These are phyloP conservation scores for Arctocebus calabarensis DNA, from an alignment of 2,797 vertebrate species.

Conservation along the genomic window DNA sequence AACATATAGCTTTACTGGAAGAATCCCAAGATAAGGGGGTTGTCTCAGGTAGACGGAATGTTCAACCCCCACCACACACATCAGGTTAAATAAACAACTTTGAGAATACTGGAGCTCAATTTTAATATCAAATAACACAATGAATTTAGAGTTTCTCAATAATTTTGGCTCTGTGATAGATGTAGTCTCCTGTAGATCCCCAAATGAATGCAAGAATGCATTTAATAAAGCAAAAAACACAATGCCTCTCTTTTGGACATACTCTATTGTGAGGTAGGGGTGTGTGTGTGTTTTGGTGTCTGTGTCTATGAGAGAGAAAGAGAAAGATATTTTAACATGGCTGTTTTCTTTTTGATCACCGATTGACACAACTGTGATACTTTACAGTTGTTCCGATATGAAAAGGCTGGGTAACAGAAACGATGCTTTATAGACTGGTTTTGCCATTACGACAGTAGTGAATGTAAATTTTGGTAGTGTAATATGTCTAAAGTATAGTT, in stretches of 20 bases:
- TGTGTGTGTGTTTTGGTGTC: not conserved
- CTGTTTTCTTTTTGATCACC: not conserved
- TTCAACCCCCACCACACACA: not conserved
- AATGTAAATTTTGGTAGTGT: not conserved
- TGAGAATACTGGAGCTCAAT: not conserved
- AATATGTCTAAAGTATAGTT: not conserved
- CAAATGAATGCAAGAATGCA: not conserved
- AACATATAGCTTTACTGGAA: not conserved
- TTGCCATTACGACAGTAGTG: not conserved
- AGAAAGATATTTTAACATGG: not conserved
- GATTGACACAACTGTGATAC: not conserved
- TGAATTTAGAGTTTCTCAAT: not conserved
- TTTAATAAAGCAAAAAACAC: not conserved
- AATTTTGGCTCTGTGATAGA: not conserved
- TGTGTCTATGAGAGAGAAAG: not conserved
- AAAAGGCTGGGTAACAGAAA: not conserved
- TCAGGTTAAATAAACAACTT: not conserved
- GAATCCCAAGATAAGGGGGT: not conserved
- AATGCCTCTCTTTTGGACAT: not conserved
- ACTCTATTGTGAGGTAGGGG: accelerated
- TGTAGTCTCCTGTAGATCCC: not conserved
- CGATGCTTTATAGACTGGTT: not conserved
- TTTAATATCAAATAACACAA: not conserved
- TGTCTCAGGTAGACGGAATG: not conserved
- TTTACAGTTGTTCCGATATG: not conserved